phyloP scores from a whole-genome alignment of 2,888 invertebrate species.

The Tubulanus polymorphus region DNA sequence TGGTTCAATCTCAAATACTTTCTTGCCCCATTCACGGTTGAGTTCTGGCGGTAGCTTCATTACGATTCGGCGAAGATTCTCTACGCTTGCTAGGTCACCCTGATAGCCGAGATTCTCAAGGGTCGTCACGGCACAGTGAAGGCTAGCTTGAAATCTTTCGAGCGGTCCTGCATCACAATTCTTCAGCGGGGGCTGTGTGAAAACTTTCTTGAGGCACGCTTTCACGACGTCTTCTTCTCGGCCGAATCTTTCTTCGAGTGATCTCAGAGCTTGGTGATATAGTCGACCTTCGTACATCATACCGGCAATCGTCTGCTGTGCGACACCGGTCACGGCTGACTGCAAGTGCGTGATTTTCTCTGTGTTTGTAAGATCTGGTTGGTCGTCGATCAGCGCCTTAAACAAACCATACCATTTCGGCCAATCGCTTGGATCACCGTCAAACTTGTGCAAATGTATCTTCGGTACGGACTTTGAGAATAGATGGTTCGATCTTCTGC shows the following conservation, averaged over 20 bases:
- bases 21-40: not conserved
- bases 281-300: not conserved
- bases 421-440: not conserved
- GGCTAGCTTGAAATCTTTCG: not conserved
- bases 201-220: not conserved
- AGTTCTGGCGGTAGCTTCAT: not conserved
- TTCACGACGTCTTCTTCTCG: not conserved
- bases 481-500: no score
- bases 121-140: not conserved
- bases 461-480: not conserved
- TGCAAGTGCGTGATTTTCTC: not conserved
- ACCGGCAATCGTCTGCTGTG: not conserved
- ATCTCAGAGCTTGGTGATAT: not conserved
- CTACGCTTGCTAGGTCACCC: not conserved
- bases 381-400: not conserved
- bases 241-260: not conserved
- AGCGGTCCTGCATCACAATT: not conserved
- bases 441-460: not conserved
- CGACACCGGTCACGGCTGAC: not conserved
- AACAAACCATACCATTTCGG: not conserved
- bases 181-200: not conserved
- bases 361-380: not conserved
- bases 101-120: not conserved
- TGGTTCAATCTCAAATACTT: not conserved
- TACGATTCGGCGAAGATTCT: not conserved